These are phyloP conservation scores for Hyalella azteca DNA, from an alignment of 2,888 invertebrate genomes.

Conservation along the genomic window DNA sequence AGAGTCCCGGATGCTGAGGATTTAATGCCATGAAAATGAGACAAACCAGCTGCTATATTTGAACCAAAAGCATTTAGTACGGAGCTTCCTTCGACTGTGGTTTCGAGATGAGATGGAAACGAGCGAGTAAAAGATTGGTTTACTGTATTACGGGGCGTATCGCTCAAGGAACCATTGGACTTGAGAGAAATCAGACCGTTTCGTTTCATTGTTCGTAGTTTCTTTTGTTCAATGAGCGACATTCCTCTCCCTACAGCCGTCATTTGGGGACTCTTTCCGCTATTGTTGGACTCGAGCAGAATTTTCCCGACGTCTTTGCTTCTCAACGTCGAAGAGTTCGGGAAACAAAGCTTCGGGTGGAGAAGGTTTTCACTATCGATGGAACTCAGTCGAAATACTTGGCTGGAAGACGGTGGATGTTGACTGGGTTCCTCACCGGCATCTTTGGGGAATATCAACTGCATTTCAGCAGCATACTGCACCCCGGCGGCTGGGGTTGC, in stretches of 20 bases:
- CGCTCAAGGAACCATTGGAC: neutral
- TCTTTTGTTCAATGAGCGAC: conserved; percentile 31
- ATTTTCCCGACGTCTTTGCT: neutral
- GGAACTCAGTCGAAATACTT: neutral
- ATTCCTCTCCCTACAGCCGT: neutral
- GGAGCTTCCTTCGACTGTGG: neutral
- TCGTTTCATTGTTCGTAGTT: neutral
- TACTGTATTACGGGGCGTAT: neutral
- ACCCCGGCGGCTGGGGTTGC: neutral
- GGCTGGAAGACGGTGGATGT: neutral
- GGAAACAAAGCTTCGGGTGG: conserved; percentile 10
- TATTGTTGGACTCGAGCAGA: neutral
- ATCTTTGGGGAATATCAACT: neutral
- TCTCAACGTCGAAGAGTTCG: neutral
- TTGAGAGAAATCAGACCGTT: neutral
- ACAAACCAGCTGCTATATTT: neutral
- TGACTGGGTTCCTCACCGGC: neutral
- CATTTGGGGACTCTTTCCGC: neutral
- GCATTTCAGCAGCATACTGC: conserved; percentile 2
- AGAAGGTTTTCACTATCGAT: neutral
- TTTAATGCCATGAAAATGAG: neutral
- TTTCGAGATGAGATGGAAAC: neutral
- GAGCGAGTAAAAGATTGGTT: neutral
- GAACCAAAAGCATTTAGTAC: neutral
- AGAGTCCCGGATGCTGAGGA: neutral